phyloP scores from a whole-genome alignment of 2,797 vertebrate genomes.

The Moxostoma hubbsi region DNA sequence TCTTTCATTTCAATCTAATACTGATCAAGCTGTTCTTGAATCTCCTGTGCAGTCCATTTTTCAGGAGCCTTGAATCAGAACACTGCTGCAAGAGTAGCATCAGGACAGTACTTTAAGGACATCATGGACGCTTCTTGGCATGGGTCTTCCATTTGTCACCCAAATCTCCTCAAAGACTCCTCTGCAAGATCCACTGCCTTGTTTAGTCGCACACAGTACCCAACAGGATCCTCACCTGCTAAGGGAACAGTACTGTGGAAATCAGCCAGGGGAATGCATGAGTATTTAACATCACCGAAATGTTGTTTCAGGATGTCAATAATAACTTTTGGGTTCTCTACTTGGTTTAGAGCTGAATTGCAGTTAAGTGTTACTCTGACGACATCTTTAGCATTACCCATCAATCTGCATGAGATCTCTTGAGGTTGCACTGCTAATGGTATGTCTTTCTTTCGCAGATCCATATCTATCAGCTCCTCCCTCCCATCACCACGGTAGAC shows the following conservation, averaged over 20 bases:
- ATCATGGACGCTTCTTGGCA: constrained; percentile 41
- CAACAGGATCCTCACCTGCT: constrained; percentile 13
- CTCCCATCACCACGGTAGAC: constrained; percentile 48
- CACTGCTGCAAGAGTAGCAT: constrained; percentile 1
- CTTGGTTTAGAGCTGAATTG: constrained; percentile 10
- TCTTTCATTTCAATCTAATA: constrained; percentile 23
- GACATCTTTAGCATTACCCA: constrained; percentile 54
- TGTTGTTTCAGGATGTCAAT: constrained; percentile 42
- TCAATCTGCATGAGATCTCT: constrained; percentile 37
- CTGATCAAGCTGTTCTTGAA: constrained; percentile 25
- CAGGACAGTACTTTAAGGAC: constrained; percentile 50
- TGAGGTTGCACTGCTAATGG: not conserved
- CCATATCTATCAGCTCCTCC: constrained; percentile 37
- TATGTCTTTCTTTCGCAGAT: constrained; percentile 43
- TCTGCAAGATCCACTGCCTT: constrained; percentile 29
- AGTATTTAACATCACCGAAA: constrained; percentile 36
- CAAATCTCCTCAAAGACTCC: constrained; percentile 7
- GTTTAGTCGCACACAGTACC: constrained; percentile 44
- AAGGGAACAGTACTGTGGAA: constrained; percentile 35
- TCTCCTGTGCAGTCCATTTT: constrained; percentile 39
- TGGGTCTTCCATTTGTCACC: not conserved
- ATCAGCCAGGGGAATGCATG: constrained; percentile 31
- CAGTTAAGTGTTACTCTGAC: constrained; percentile 40
- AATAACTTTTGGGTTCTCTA: constrained; percentile 8
- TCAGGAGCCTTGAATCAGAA: constrained; percentile 43